Base-by-base conservation (phyloP, 1,140 invertebrate genomes). In the Drosophila mojavensis region DNA sequence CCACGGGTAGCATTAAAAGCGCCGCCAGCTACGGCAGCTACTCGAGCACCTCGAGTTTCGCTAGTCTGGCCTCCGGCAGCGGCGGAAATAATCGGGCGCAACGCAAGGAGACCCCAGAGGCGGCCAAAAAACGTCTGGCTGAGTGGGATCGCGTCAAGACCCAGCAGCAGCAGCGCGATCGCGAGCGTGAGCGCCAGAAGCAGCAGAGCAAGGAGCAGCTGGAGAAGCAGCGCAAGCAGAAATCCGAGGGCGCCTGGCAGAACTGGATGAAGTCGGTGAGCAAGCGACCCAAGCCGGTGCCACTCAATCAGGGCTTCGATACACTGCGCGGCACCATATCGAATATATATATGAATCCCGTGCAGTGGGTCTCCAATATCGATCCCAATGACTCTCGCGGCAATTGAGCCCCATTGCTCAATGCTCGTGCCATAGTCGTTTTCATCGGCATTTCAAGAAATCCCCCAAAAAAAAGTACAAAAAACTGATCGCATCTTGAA, bases 261-360 rank as follows among this genome's bases (percentile, higher is more conserved):
- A 89, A 81, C 9, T 88, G 84, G 84, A 89, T 88, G 77, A 81
- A 88, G 45, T 45, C 76, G 11, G 79, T 79, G 26, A 54, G 51
- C 3, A 74, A 74, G 26, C 81, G 81, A 10, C 69, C 76, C 17
- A 91, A 90, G 41, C 89, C 89, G 6, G 89, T 91, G 24, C 89
- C 89, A 0, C 71, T 91, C 1, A 91, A 91, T n/a, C 77, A 83
- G 41, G 89, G 89, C 6, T 71, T 91, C 26, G 74, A 76, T 7
- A 74, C 78, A 0, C 47, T 91, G 47, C 78, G 82, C 2, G 88
- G 88, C 51, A 90, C 88, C 17, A 66, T 91, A 0, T 81, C 88
- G 0, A 73, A 84, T 41, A 86, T 91, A 4, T 91, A 77, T 45
- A 54, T 89, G 0, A 91, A 91, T 74, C 88, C 88, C 9, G 51